Evolutionary conservation across 1,140 invertebrate species (phyloP).

Genomic region (Drosophila rhopaloa): DNA sequence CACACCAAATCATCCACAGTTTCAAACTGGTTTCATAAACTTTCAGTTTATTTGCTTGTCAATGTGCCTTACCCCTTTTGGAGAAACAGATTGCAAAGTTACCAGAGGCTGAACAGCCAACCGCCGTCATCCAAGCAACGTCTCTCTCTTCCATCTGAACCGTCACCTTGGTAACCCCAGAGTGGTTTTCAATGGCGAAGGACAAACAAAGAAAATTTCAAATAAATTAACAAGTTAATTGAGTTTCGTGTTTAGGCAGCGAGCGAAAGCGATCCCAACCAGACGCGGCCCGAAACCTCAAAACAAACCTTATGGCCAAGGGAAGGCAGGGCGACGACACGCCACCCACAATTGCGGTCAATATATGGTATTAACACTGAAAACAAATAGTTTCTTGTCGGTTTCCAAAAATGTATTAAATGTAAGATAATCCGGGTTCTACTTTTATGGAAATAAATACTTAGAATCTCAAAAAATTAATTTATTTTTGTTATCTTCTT

Average conservation of each 20-base stretch:
- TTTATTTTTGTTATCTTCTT: no score
- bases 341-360: not conserved
- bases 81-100: not conserved
- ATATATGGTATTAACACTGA: constrained; percentile 1
- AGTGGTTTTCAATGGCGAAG: constrained; percentile 44
- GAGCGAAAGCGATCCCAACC: constrained; percentile 9
- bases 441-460: no score
- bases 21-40: not conserved
- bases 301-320: constrained; percentile 21
- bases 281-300: not conserved
- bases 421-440: no score
- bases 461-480: no score
- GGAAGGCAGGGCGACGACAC: not conserved
- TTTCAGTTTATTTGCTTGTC: not conserved
- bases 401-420: no score
- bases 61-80: not conserved
- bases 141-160: not conserved
- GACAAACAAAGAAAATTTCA: constrained; percentile 74
- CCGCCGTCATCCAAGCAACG: not conserved
- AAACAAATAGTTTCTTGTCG: not conserved
- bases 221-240: constrained; percentile 82
- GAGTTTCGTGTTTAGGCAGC: constrained; percentile 69
- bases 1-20: not conserved
- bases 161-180: constrained; percentile 23
- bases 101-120: not conserved